phyloP scores from a whole-genome alignment of 2,888 invertebrate species.

The Spodoptera exigua region DNA sequence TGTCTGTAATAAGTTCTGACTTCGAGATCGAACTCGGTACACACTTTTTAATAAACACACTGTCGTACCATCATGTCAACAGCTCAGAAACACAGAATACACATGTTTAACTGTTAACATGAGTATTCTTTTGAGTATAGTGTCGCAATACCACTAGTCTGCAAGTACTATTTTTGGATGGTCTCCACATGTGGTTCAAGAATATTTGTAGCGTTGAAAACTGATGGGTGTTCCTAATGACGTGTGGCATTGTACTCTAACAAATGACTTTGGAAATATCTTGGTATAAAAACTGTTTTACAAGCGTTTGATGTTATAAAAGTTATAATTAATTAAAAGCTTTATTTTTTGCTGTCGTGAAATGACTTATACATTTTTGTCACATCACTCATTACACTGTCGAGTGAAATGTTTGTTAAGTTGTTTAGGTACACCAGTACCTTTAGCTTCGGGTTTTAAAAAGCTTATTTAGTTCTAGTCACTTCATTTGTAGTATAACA shows the following conservation, averaged over 20 bases:
- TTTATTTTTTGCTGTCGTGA: background rate
- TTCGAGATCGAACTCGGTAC: no score
- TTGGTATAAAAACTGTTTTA: conserved; percentile 22
- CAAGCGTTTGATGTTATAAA: conserved; percentile 47
- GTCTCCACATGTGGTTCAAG: conserved; percentile 18
- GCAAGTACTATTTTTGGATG: background rate
- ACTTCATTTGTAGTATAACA: no score
- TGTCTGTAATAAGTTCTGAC: no score
- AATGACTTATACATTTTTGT: conserved; percentile 5
- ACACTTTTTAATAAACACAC: no score
- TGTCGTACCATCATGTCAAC: no score
- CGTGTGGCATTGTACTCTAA: conserved; percentile 38
- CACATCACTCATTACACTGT: no score
- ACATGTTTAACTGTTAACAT: no score
- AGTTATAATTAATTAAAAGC: conserved; percentile 30
- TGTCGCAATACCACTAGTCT: conserved; percentile 1
- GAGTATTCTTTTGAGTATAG: conserved; percentile 27
- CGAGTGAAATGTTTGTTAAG: no score
- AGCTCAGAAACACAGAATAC: no score
- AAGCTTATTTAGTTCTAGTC: no score
- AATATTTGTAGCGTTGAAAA: conserved; percentile 24
- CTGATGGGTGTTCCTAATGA: conserved; percentile 41
- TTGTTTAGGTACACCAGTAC: no score
- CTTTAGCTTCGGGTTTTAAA: no score
- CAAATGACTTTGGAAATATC: conserved; percentile 45